Evolutionary conservation across 2,113 vertebrate species (phyloP), one percentile per base, ranked within the genome.

Genomic region (Oreochromis spilurus): DNA sequence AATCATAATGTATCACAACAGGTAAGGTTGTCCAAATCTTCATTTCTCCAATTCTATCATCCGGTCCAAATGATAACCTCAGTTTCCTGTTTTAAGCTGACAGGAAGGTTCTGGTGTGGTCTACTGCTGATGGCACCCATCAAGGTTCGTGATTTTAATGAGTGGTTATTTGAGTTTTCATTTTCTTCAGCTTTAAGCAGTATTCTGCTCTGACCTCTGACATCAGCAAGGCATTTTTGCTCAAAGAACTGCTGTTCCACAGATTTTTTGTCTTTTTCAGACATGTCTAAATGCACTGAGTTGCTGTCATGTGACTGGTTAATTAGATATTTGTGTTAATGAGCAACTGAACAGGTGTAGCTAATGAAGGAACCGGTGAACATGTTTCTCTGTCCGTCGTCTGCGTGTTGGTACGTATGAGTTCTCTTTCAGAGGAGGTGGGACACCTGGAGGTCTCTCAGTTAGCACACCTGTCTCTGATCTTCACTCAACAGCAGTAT

Each of bases 101-200:
- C 1, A 45, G 13, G 13, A 72, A 24, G 40, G 13, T 45, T 9
- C 40, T 45, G 16, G 29, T 62, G 16, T 17, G 16, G 58, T 11
- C 58, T 34, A 19, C 58, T 36, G 67, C 67, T 72, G 67, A 16
- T 72, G 67, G 21, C 40, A 26, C 21, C 0, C 67, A 72, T 72
- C 14, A 72, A 45, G 8, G 40, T 72, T 72, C 40, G 7, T 4
- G 3, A 43, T 45, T 60, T 43, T 45, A 72, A 26, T 17, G 21
- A 72, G 38, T 43, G 38, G 65, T 72, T 45, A 45, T 45, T 70
- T 45, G 65, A 72, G 65, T 72, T 72, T 24, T 45, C 0, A 0
- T 70, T 40, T 38, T 36, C 60, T 65, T 65, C 58, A 53, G 52
- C 52, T 21, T 6, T 24, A 57, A 16, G 0, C 26, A 57, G 55